These are phyloP conservation scores for Metallyticus violacea DNA, from an alignment of 2,888 invertebrate species.

Conservation along the genomic window DNA sequence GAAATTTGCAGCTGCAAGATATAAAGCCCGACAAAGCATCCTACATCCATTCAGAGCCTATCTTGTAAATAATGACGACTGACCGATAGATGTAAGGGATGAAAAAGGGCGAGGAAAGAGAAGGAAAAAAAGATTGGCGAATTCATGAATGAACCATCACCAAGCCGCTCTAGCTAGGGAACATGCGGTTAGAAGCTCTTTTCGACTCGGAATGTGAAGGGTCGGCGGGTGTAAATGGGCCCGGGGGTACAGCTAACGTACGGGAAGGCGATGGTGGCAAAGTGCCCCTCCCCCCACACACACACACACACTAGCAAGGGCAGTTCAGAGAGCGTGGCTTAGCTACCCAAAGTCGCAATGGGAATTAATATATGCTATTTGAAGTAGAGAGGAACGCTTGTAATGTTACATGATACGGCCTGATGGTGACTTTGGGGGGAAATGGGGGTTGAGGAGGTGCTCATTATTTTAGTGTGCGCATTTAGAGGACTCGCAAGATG, in stretches of 20 bases:
- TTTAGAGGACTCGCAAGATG: no score
- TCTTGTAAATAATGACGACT: no score
- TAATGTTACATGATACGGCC: neutral
- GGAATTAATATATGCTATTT: constrained; percentile 14
- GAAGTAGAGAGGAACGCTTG: neutral
- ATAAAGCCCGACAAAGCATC: no score
- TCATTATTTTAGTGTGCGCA: neutral
- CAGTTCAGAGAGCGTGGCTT: neutral
- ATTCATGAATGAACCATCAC: neutral
- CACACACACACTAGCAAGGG: neutral
- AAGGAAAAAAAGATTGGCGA: neutral
- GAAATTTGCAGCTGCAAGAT: no score
- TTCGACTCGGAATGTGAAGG: no score
- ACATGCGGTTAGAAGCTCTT: neutral
- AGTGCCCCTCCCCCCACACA: neutral
- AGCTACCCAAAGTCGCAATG: neutral
- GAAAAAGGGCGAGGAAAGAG: no score
- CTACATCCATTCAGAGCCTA: no score
- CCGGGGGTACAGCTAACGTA: no score
- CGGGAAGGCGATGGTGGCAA: no score
- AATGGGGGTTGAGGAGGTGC: neutral
- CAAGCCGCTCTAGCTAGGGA: no score
- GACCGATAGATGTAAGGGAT: no score
- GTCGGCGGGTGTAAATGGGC: neutral
- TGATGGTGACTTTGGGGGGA: no score